Conservation (phyloP, 2,797 vertebrate species). For the Odontamblyopus lacepedii region DNA sequence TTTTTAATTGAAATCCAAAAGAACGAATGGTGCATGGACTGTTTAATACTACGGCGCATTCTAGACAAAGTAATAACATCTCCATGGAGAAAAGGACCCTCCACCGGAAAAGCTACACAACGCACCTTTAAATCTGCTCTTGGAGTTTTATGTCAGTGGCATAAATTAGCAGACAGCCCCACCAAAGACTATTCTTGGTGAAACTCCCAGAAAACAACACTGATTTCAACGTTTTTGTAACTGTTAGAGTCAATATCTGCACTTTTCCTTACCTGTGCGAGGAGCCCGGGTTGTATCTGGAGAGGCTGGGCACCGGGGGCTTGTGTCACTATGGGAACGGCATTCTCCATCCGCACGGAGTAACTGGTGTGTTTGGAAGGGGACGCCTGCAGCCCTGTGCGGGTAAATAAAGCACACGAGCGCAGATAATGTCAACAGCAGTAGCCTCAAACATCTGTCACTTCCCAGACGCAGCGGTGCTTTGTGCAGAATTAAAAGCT, state of each 20-base stretch:
- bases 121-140: too few species aligned
- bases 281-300: slow-evolving; percentile 96
- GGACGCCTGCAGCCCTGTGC: slow-evolving; percentile 92
- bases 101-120: too few species aligned
- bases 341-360: slow-evolving; percentile 97
- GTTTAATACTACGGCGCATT: too few species aligned
- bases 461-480: slow-evolving; percentile 6
- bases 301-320: slow-evolving; percentile 94
- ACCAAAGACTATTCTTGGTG: too few species aligned
- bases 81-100: too few species aligned
- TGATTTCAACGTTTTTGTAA: slow-evolving; percentile 14
- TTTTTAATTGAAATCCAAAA: too few species aligned
- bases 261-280: slow-evolving; percentile 88
- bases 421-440: slow-evolving; percentile 37
- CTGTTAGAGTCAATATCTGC: slow-evolving; percentile 11
- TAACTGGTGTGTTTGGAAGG: slow-evolving; percentile 97
- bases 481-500: slow-evolving; percentile 16
- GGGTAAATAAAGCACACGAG: slow-evolving; percentile 41
- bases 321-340: slow-evolving; percentile 98
- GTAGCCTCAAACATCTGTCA: slow-evolving; percentile 4
- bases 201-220: slow-evolving; percentile 25
- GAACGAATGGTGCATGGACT: too few species aligned
- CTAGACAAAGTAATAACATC: too few species aligned
- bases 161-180: too few species aligned
- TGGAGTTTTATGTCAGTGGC: too few species aligned